phyloP scores from a whole-genome alignment of 2,888 invertebrate species.

The Polydrusus tereticollis region DNA sequence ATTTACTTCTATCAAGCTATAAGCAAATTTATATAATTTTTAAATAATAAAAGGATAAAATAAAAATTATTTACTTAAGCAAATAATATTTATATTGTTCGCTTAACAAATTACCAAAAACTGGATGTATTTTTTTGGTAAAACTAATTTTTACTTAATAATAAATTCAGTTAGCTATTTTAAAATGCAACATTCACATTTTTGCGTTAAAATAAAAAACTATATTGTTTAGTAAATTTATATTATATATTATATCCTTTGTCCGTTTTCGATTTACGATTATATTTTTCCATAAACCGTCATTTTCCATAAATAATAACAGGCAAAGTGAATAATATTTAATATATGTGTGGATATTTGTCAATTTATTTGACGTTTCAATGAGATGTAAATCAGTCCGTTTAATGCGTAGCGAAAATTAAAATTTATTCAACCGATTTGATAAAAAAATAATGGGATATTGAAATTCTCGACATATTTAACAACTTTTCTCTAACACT shows the following conservation, averaged over 20 bases:
- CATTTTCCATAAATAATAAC: conserved; percentile 5
- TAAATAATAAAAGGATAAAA: too few species aligned
- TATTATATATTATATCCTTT: not conserved
- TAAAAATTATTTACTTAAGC: too few species aligned
- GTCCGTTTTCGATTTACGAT: conserved; percentile 9
- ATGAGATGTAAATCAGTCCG: not conserved
- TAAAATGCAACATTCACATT: not conserved
- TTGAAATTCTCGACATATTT: not conserved
- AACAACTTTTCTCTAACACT: too few species aligned
- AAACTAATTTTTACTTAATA: not conserved
- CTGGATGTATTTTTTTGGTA: not conserved
- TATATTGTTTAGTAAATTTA: not conserved
- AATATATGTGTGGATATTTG: conserved; percentile 14
- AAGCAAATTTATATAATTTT: too few species aligned
- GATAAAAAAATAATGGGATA: not conserved
- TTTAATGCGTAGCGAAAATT: not conserved
- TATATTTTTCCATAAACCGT: not conserved
- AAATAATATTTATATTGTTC: not conserved
- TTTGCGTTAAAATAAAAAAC: not conserved
- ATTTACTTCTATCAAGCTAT: too few species aligned
- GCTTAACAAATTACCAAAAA: conserved; percentile 1
- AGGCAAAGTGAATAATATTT: not conserved
- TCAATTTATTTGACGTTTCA: conserved; percentile 8
- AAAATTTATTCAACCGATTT: not conserved
- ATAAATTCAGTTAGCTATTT: not conserved